phyloP scores from a whole-genome alignment of 2,113 vertebrate genomes.

The Gymnorhina tibicen region DNA sequence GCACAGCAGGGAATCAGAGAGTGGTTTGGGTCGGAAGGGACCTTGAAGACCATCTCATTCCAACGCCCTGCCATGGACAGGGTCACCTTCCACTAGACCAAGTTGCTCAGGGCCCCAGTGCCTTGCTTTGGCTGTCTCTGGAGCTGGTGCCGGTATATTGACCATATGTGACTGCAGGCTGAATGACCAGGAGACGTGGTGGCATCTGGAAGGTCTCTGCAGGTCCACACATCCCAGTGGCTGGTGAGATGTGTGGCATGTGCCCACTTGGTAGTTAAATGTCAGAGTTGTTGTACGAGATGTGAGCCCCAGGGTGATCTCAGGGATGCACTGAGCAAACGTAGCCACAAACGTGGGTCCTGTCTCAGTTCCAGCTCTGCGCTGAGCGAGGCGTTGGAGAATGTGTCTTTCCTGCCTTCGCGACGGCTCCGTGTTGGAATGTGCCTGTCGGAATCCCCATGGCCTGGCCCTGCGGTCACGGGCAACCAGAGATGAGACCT shows the following conservation, averaged over 20 bases:
- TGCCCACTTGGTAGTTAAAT: neutral
- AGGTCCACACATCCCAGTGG: accelerated
- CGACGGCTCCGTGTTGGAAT: accelerated
- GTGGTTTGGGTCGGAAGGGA: neutral
- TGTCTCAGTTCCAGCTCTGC: neutral
- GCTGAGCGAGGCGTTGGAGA: accelerated
- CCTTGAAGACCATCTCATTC: neutral
- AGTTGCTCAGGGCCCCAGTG: neutral
- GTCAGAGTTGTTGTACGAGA: neutral
- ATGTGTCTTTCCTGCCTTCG: accelerated
- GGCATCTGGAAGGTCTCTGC: neutral
- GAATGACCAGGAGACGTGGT: neutral
- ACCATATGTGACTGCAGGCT: accelerated
- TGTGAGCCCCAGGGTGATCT: neutral
- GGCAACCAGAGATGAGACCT: neutral
- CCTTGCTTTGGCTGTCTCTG: neutral
- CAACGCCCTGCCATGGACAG: accelerated
- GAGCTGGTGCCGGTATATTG: neutral
- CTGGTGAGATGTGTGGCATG: neutral
- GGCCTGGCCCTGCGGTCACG: accelerated
- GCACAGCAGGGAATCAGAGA: neutral
- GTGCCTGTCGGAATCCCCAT: accelerated
- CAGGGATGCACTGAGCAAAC: neutral
- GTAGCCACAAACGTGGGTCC: neutral
- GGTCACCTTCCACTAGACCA: neutral